A percentile compares a stretch with the other conserved stretches of the same genome.
Evolutionary conservation across 2,888 invertebrate species (phyloP).

Genomic region (Drosophila neonasuta): DNA sequence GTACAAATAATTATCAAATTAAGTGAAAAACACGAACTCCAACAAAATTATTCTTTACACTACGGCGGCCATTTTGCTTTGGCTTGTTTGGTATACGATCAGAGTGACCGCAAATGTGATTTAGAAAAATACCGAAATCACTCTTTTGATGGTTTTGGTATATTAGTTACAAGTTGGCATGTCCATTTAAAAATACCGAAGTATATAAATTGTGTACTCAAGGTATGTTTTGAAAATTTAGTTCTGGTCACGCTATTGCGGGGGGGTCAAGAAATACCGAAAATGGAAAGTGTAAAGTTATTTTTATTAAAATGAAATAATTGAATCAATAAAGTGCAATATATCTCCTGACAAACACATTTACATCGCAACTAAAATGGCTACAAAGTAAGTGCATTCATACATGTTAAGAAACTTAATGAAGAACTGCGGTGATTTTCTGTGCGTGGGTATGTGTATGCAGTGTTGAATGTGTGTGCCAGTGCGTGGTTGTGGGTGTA

Average conservation of each 20-base stretch:
- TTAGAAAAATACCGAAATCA: background rate
- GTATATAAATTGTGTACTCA: background rate
- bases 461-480: constrained; percentile 22
- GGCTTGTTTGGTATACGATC: constrained; percentile 57
- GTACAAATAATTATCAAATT: constrained; percentile 69
- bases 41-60: constrained; percentile 61
- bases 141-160: background rate
- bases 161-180: constrained; percentile 29
- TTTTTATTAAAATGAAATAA: constrained; percentile 47
- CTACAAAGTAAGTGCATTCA: constrained; percentile 60
- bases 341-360: constrained; percentile 4
- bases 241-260: background rate
- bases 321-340: constrained; percentile 47
- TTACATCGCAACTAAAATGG: constrained; percentile 41
- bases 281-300: constrained; percentile 51
- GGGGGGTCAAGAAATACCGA: constrained; percentile 35
- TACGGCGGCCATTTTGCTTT: constrained; percentile 69
- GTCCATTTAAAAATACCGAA: background rate
- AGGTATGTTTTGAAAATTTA: background rate
- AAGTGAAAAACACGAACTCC: constrained; percentile 76
- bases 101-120: constrained; percentile 20
- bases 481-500: constrained; percentile 39
- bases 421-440: constrained; percentile 30
- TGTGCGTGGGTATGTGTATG: constrained; percentile 35
- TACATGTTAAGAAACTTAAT: background rate